These are phyloP conservation scores for Picathartes gymnocephalus DNA, from an alignment of 2,113 vertebrate genomes.

Conservation along the genomic window DNA sequence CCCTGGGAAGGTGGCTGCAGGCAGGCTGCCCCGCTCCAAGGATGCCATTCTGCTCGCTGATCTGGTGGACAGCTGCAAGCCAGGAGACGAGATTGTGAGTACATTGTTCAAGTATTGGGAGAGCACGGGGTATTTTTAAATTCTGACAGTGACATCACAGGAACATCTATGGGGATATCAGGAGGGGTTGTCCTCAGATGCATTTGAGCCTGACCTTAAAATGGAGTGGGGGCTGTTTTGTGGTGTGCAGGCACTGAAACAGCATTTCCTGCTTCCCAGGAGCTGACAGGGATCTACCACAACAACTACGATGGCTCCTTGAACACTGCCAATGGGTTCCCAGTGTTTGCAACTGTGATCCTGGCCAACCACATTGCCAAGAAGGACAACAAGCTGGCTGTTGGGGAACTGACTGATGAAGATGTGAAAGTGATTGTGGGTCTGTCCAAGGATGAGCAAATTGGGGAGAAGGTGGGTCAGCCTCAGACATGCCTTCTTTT, in stretches of 20 bases:
- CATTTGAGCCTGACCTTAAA: neutral
- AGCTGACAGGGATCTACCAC: conserved; percentile 95
- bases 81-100: conserved; percentile 96
- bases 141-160: fast-evolving
- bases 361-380: conserved; percentile 92
- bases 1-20: conserved; percentile 91
- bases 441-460: conserved; percentile 91
- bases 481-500: neutral
- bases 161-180: too few relatives aligned
- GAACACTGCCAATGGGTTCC: conserved; percentile 93
- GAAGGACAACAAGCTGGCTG: conserved; percentile 85
- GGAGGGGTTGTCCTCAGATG: neutral
- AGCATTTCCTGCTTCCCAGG: conserved; percentile 65
- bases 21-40: conserved; percentile 93
- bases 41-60: conserved; percentile 94
- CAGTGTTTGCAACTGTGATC: conserved; percentile 94
- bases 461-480: conserved; percentile 86
- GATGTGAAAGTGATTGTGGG: conserved; percentile 88
- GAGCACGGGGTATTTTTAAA: neutral
- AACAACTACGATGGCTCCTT: conserved; percentile 98
- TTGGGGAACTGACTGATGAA: conserved; percentile 93
- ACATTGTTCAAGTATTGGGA: neutral
- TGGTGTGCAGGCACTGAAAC: neutral
- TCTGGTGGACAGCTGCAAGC: conserved; percentile 94
- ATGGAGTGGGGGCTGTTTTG: neutral